A percentile compares a stretch with the other conserved stretches of the same genome.
phyloP scores from a whole-genome alignment of 2,888 invertebrate genomes.

The Heteromyza rotundicornis region DNA sequence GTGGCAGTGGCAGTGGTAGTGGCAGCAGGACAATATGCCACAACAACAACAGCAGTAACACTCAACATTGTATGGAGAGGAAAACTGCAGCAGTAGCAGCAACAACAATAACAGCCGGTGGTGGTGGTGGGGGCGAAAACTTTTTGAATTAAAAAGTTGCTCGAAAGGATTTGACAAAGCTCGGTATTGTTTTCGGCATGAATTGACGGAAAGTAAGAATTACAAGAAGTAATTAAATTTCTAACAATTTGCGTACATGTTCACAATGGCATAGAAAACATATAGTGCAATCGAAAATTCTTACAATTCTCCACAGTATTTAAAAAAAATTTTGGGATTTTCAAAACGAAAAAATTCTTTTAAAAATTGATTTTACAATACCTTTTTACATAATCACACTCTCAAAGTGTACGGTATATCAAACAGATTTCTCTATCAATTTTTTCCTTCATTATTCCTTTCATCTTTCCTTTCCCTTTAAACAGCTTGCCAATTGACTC shows the following conservation, averaged over 20 bases:
- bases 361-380: too few species aligned
- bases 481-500: not conserved
- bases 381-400: too few species aligned
- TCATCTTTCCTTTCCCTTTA: too few species aligned
- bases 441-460: too few species aligned
- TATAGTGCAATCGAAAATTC: too few species aligned
- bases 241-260: not conserved
- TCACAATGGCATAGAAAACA: too few species aligned
- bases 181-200: not conserved
- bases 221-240: not conserved
- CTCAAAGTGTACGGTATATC: too few species aligned
- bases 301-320: too few species aligned
- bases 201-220: not conserved
- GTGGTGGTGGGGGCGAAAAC: conserved; percentile 29
- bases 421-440: too few species aligned
- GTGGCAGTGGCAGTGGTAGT: not conserved
- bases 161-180: conserved; percentile 51
- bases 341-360: too few species aligned
- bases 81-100: not conserved
- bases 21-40: not conserved
- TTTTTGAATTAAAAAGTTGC: conserved; percentile 53
- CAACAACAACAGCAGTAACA: not conserved
- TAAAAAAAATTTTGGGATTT: too few species aligned
- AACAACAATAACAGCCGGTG: not conserved
- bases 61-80: too few species aligned